A percentile compares a stretch with the other conserved stretches of the same genome.
phyloP scores from a whole-genome alignment of 2,113 vertebrate species.

The Bostrychus sinensis region DNA sequence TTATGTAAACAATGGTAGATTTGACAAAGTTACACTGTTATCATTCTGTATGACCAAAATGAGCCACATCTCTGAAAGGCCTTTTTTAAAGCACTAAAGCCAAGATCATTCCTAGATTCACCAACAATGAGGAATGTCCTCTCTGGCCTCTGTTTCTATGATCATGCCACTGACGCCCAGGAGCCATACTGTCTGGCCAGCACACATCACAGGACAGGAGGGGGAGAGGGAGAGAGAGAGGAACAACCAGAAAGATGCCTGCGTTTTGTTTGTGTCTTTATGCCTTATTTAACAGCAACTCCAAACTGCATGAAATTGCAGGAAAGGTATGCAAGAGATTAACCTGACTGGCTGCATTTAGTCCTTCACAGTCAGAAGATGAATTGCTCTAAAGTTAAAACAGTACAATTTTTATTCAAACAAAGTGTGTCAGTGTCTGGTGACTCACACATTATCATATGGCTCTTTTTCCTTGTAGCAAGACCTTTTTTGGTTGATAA shows the following conservation, averaged over 20 bases:
- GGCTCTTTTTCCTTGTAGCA: no score
- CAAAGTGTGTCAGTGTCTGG: not conserved
- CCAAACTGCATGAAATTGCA: constrained; percentile 4
- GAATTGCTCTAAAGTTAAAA: no score
- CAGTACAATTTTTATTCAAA: not conserved
- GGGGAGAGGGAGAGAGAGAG: constrained; percentile 37
- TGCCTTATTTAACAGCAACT: constrained; percentile 17
- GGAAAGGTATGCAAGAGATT: not conserved
- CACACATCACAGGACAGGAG: constrained; percentile 75
- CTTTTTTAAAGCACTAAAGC: constrained; percentile 17
- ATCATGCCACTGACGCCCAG: constrained; percentile 75
- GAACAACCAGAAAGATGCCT: constrained; percentile 16
- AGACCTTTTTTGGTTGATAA: no score
- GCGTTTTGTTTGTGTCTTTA: constrained; percentile 31
- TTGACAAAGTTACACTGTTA: constrained; percentile 11
- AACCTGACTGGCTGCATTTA: not conserved
- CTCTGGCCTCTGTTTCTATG: constrained; percentile 71
- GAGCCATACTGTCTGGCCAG: constrained; percentile 78
- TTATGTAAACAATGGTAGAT: constrained; percentile 14
- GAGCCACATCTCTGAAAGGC: constrained; percentile 20
- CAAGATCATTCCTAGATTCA: constrained; percentile 59
- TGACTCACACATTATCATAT: not conserved
- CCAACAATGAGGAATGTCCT: constrained; percentile 72
- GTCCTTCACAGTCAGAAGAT: no score
- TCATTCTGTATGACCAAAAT: constrained; percentile 27